Conservation (phyloP, 2,797 vertebrate genomes). For the Galaxias olidus region DNA sequence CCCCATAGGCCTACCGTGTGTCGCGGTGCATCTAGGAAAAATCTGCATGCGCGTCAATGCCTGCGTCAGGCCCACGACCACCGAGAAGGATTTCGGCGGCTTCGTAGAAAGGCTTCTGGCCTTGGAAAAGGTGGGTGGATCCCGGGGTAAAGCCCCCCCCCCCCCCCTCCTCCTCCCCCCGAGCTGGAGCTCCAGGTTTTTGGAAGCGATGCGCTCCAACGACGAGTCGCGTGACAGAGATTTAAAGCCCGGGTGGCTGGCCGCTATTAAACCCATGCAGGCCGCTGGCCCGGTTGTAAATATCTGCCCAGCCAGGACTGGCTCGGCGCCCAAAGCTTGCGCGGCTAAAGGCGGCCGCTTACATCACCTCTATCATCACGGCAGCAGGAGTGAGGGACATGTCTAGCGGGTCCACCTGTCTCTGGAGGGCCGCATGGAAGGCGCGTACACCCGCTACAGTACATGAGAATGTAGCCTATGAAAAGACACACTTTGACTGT, state of each 20-base stretch:
- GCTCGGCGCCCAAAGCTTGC: slow-evolving; percentile 47
- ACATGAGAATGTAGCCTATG: too few species aligned
- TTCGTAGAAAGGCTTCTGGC: slow-evolving; percentile 27
- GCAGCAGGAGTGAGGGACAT: slow-evolving; percentile 30
- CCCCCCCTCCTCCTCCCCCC: slow-evolving; percentile 28
- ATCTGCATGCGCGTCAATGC: slow-evolving; percentile 44
- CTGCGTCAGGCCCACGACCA: slow-evolving; percentile 55
- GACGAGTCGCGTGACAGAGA: slow-evolving; percentile 35
- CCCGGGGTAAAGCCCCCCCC: slow-evolving; percentile 27
- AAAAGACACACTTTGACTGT: too few species aligned
- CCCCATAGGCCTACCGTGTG: too few species aligned
- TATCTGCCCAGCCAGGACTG: slow-evolving; percentile 49
- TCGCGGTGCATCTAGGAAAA: slow-evolving; percentile 38
- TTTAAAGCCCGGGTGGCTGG: slow-evolving; percentile 29
- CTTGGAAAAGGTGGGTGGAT: slow-evolving; percentile 50
- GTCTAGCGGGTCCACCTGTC: slow-evolving; percentile 39
- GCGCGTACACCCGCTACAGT: slow-evolving; percentile 2
- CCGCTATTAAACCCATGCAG: slow-evolving; percentile 34
- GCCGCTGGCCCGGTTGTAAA: slow-evolving; percentile 55
- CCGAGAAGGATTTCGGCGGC: slow-evolving; percentile 34
- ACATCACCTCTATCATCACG: slow-evolving; percentile 62
- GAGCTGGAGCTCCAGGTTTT: slow-evolving; percentile 51
- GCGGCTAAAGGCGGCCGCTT: slow-evolving; percentile 63
- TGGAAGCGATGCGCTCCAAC: slow-evolving; percentile 38
- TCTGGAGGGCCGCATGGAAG: slow-evolving; percentile 8